Evolutionary conservation across 2,888 invertebrate genomes (phyloP).

Genomic region (Drosophila barbarae): DNA sequence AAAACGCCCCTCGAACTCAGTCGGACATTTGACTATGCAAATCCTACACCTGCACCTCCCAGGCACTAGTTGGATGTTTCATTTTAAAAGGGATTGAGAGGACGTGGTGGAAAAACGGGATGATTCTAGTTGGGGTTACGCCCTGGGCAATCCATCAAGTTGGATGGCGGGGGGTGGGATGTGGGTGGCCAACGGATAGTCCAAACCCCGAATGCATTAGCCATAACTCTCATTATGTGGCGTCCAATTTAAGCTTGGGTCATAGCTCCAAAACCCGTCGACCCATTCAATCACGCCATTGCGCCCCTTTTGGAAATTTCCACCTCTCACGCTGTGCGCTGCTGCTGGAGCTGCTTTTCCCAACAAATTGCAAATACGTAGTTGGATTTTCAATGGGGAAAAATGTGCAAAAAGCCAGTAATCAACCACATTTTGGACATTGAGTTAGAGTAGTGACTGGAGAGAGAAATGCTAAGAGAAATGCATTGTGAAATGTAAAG

Average conservation of each 20-base stretch:
- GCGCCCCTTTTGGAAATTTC: slow-evolving; percentile 49
- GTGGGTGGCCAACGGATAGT: slow-evolving; percentile 21
- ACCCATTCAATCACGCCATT: slow-evolving; percentile 69
- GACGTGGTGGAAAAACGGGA: slow-evolving; percentile 5
- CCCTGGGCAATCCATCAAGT: slow-evolving; percentile 53
- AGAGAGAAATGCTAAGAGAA: no score
- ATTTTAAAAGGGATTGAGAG: slow-evolving; percentile 39
- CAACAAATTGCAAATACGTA: slow-evolving; percentile 65
- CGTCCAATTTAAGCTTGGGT: slow-evolving; percentile 29
- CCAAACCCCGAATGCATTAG: slow-evolving; percentile 60
- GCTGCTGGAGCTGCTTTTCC: slow-evolving; percentile 2
- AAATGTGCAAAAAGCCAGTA: slow-evolving; percentile 10
- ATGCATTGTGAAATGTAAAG: no score
- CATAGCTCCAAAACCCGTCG: slow-evolving; percentile 39
- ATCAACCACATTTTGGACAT: slow-evolving; percentile 4
- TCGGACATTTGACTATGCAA: slow-evolving; percentile 33
- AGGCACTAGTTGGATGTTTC: slow-evolving; percentile 58
- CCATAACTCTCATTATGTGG: slow-evolving; percentile 70
- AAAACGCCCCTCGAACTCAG: slow-evolving; percentile 13
- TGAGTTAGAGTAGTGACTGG: not conserved
- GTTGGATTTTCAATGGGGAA: slow-evolving; percentile 55
- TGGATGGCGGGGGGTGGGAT: not conserved
- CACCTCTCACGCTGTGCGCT: slow-evolving; percentile 8
- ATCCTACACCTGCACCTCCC: slow-evolving; percentile 48
- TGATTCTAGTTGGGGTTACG: slow-evolving; percentile 27